Percentiles rank a stretch among this genome's conserved stretches.
Conservation (phyloP, 2,888 invertebrate species). For the Colletes collaris region DNA sequence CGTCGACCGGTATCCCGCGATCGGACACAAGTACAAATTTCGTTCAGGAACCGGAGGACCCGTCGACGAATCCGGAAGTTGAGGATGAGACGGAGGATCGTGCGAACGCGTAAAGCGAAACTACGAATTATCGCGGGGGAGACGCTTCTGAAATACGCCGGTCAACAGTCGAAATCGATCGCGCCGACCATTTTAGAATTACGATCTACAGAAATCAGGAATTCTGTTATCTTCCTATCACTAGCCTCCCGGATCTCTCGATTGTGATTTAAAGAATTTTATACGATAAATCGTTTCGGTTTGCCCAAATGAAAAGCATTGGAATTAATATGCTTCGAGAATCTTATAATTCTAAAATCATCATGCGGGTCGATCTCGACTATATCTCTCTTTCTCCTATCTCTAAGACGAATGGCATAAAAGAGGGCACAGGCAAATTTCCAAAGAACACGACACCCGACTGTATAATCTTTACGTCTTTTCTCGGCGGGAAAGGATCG, state of each 20-base stretch:
- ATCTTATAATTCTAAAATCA: too few species aligned
- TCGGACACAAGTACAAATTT: conserved; percentile 27
- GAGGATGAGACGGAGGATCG: conserved; percentile 27
- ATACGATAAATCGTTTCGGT: too few species aligned
- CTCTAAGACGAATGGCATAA: not conserved
- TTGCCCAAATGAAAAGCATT: too few species aligned
- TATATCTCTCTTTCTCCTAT: not conserved
- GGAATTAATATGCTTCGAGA: too few species aligned
- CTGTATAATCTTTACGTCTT: not conserved
- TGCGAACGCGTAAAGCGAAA: conserved; percentile 27
- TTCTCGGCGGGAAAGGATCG: not conserved
- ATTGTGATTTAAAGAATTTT: too few species aligned
- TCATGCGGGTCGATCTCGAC: not conserved
- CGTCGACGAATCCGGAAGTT: conserved; percentile 45
- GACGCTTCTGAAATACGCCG: not conserved
- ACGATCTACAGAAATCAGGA: too few species aligned
- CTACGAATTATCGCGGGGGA: not conserved
- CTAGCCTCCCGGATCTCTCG: too few species aligned
- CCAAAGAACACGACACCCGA: not conserved
- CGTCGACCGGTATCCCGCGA: conserved; percentile 4
- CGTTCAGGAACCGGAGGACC: conserved; percentile 44
- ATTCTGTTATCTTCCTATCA: too few species aligned
- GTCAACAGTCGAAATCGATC: too few species aligned
- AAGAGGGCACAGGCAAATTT: not conserved
- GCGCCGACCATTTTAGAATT: too few species aligned